Evolutionary conservation across 2,888 invertebrate genomes (phyloP).

Genomic region (Ischnus inquisitorius): DNA sequence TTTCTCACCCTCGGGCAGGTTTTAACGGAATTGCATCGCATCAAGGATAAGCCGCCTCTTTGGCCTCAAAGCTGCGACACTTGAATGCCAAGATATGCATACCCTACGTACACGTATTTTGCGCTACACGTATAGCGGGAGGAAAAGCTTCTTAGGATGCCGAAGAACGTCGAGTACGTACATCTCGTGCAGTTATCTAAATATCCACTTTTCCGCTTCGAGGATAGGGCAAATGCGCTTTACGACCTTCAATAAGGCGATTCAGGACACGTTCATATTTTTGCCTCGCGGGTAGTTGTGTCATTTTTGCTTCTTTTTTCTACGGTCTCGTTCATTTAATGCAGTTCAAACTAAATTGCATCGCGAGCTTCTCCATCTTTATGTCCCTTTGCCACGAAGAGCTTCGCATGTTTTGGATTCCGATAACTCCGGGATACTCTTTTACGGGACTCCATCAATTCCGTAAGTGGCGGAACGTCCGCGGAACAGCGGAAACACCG

Average conservation of each 20-base stretch:
- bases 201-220: slow-evolving; percentile 36
- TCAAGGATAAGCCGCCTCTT: neutral
- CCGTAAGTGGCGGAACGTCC: slow-evolving; percentile 2
- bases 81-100: no score
- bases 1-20: neutral
- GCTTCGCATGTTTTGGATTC: slow-evolving; percentile 26
- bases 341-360: no score
- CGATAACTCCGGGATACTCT: slow-evolving; percentile 51
- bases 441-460: slow-evolving; percentile 53
- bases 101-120: no score
- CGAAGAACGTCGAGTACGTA: no score
- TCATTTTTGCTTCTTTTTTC: slow-evolving; percentile 29
- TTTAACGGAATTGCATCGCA: slow-evolving; percentile 7
- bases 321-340: neutral
- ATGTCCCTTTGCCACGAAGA: slow-evolving; percentile 12
- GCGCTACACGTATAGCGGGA: no score
- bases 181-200: slow-evolving; percentile 15
- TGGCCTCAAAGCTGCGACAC: no score
- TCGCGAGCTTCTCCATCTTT: no score
- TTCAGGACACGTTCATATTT: neutral
- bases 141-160: no score
- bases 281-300: slow-evolving; percentile 11
- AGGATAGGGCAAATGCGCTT: slow-evolving; percentile 4
- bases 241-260: slow-evolving; percentile 4
- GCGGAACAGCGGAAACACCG: neutral